Evolutionary conservation across 2,113 vertebrate species (phyloP), one percentile per base, ranked within the genome.

Genomic region (Kryptolebias marmoratus): DNA sequence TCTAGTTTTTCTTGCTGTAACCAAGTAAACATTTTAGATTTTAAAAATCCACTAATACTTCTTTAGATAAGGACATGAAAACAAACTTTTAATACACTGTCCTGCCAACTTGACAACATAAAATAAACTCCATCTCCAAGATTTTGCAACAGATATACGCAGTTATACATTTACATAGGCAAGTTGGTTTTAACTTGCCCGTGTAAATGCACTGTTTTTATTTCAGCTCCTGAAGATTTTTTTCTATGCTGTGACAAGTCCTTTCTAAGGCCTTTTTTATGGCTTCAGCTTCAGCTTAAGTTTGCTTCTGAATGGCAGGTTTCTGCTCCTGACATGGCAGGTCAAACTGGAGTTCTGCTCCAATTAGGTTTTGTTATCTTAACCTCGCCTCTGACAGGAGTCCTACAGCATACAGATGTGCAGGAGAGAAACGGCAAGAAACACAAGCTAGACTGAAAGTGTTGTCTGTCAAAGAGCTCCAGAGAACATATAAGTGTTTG

Each of bases 301-400:
- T 79, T 64, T 16, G 22, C 22, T 53, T 63, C 72, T 48, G 71
- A 64, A 18, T 0, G 36, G 13, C 52, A 59, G 44, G 31, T 73
- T 71, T 75, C 62, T 28, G 27, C 49, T 82, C 64, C 75, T 4
- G 52, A 77, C 59, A 64, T n/a, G 39, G 36, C 32, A 15, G 39
- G 44, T 69, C 47, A 69, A 16, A 62, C 58, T 12, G 32, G 44
- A 73, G 56, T 75, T 79, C 79, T 57, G 52, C 27, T 73, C 58
- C 75, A 77, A 71, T 81, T 73, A 69, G 28, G 8, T 58, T 73
- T 42, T 80, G 75, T 83, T 76, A 50, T 80, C 75, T 67, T 85
- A 60, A 77, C 76, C 55, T 76, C 68, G 52, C 54, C 55, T 70
- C 44, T 22, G 68, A 68, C 45, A 67, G 10, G 15, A 2, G 48